Evolutionary conservation across 2,797 vertebrate genomes (phyloP).

Genomic region (Oceanodroma leucorhoa): DNA sequence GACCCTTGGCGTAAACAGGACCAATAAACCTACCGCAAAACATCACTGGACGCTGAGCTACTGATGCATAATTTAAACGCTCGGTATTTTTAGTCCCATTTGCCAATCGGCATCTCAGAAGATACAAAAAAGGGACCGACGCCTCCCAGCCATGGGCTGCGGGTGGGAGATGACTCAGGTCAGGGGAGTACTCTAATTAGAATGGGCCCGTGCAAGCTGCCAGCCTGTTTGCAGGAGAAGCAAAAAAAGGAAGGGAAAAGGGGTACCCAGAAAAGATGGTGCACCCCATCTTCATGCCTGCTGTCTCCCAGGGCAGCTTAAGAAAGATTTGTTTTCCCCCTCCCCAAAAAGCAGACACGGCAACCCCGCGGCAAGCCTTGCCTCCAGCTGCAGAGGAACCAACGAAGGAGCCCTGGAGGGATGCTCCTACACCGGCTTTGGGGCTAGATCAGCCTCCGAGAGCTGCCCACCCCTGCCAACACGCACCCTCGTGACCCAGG

Average conservation of each 20-base stretch:
- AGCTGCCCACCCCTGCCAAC: neutral
- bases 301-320: neutral
- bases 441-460: neutral
- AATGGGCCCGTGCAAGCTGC: neutral
- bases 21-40: neutral
- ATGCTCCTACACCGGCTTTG: neutral
- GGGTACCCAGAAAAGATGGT: neutral
- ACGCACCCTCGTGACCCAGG: neutral
- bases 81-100: neutral
- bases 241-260: neutral
- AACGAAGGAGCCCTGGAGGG: neutral
- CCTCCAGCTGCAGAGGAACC: neutral
- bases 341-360: fast-evolving
- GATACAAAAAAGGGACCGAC: neutral
- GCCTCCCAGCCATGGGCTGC: neutral
- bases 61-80: neutral
- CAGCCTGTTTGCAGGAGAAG: neutral
- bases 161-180: neutral
- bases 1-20: neutral
- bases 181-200: neutral
- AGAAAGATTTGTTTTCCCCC: fast-evolving
- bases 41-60: neutral
- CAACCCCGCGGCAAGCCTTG: neutral
- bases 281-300: neutral
- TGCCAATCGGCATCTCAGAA: neutral